Evolutionary conservation across 2,113 vertebrate genomes (phyloP), one percentile per base, ranked within the genome.

Genomic region (Chauna torquata): DNA sequence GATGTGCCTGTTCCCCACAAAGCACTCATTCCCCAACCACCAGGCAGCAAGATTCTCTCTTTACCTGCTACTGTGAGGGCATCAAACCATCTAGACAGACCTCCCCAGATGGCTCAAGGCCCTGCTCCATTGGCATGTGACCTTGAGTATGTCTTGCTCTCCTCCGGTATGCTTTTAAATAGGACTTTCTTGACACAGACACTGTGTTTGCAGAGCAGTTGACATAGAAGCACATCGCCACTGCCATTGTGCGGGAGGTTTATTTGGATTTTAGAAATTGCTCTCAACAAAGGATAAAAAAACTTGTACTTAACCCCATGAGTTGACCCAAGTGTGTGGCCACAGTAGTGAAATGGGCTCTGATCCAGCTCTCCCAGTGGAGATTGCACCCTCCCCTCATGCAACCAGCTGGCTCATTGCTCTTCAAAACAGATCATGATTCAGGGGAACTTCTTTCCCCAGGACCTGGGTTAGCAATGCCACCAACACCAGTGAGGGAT

Each of bases 1-100:
- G 44, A 64, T 49, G 17, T 55, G n/a, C 5, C n/a, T 3, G 2
- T 8, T 45, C 47, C 24, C 14, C 32, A 45, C 0, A 0, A 54
- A 25, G 4, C 9, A 58, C 8, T 9, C 68, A 25, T 44, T 88
- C 25, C 45, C 8, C 70, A 82, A 14, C 17, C 15, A 47, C 28
- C 50, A 75, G 20, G 25, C 42, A 83, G 24, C 22, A 76, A 28
- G 9, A 47, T 79, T 75, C 50, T 74, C n/a, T 40, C 45, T 78
- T 30, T 22, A 79, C 24, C 25, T 66, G 66, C 61, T 82, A 32
- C 58, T 11, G 5, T 71, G 28, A 71, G 9, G 44, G 7, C 45
- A 75, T 52, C 40, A 70, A 78, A 74, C 7, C 22, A 22, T 22
- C 54, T 3, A 78, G 50, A 76, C 54, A n/a, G 72, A 40, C 14